Conservation (phyloP, 2,113 vertebrate species). For the Anoura caudifer region DNA sequence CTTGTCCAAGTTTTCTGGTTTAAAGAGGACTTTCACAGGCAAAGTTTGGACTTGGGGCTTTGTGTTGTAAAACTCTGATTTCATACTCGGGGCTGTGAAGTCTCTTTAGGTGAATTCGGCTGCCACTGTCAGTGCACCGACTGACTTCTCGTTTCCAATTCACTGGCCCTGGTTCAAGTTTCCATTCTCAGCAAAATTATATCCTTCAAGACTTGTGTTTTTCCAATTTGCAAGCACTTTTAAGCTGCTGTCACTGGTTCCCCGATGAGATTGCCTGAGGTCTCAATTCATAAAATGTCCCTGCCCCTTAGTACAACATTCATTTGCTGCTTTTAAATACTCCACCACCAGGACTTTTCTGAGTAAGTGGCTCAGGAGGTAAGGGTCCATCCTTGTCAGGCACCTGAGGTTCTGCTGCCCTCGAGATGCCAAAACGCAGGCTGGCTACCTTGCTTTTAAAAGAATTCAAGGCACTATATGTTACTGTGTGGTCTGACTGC, state of each 20-base stretch:
- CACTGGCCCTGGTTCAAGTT: slow-evolving; percentile 86
- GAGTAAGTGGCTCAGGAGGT: slow-evolving; percentile 52
- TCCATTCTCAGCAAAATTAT: slow-evolving; percentile 85
- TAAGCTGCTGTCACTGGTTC: slow-evolving; percentile 66
- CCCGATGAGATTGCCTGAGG: slow-evolving; percentile 56
- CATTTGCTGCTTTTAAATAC: slow-evolving; percentile 55
- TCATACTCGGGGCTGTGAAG: slow-evolving; percentile 74
- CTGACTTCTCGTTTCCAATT: slow-evolving; percentile 82
- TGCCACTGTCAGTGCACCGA: slow-evolving; percentile 77
- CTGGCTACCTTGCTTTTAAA: slow-evolving; percentile 35
- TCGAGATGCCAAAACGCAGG: background rate
- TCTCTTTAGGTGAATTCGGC: slow-evolving; percentile 85
- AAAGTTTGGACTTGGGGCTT: slow-evolving; percentile 73
- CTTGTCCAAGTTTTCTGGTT: slow-evolving; percentile 75
- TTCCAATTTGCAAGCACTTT: slow-evolving; percentile 75
- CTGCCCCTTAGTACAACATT: slow-evolving; percentile 48
- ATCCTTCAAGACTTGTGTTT: slow-evolving; percentile 76
- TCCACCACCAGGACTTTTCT: slow-evolving; percentile 35
- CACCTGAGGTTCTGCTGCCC: slow-evolving; percentile 43
- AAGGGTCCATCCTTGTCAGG: slow-evolving; percentile 51
- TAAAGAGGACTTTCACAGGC: slow-evolving; percentile 66
- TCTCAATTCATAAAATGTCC: slow-evolving; percentile 59
- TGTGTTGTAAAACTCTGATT: slow-evolving; percentile 71
- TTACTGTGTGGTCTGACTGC: background rate
- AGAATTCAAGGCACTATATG: slow-evolving; percentile 43